Base-by-base conservation (phyloP, 2,888 invertebrate species). In the Amphipyra berbera region DNA sequence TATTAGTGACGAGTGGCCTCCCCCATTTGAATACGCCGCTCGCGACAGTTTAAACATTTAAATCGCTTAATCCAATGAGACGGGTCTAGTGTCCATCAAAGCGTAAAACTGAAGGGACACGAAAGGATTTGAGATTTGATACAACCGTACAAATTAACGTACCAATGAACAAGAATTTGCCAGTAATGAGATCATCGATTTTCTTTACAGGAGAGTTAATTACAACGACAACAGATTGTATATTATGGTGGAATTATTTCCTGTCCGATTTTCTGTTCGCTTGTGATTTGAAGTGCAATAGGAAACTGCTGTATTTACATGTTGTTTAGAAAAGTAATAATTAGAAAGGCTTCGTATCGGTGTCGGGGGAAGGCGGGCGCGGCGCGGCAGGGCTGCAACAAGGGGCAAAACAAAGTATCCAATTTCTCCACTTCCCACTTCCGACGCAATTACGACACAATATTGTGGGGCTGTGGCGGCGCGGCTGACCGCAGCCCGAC, bases 361-460 rank as follows among this genome's bases (percentile, higher is more conserved):
- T 79, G 81, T 81, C 79, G 73, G 76, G n/a, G 82, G 82, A 79
- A 72, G 77, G 79, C 75, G 42, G 48, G 78, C 73, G 72, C 69
- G 48, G 78, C 73, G 72, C 69, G 59, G 71, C 82, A 82, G 81
- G 87, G 86, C 84, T 80, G 85, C 81, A 79, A 86, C 84, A 84
- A 78, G 85, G 83, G 81, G 76, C 82, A 89, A 90, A 68, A 91
- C 90, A 89, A 91, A 91, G 91, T 91, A 91, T 92, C 92, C 85
- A 92, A 90, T 93, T 92, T 90, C 92, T 88, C 88, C 87, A 90
- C 88, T 88, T 89, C 92, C 92, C 91, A 92, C 90, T 91, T 93
- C 91, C 91, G 91, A 92, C 84, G 91, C 89, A 91, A 93, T 93
- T 91, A 93, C 91, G 87, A 88, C 88, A 90, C 86, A 89, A 85